Evolutionary conservation across 2,888 invertebrate species (phyloP), one percentile per base, ranked within the genome.

Genomic region (Thymelicus lineola): DNA sequence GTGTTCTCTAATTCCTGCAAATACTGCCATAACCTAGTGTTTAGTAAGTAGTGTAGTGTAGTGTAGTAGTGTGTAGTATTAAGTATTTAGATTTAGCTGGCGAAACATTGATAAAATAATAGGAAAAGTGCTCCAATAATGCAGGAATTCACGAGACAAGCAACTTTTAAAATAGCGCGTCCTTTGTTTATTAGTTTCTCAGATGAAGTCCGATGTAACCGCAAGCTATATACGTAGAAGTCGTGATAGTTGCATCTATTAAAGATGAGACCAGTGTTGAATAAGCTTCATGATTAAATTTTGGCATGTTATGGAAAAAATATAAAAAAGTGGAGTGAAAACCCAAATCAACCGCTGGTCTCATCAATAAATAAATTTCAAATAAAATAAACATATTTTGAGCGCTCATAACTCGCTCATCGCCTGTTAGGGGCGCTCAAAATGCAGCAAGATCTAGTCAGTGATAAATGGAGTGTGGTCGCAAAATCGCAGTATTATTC

Each of bases 1-100:
- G 75, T 82, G 87, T 88, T 88, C 85, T 87, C 86, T 87, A 83
- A 87, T 88, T 88, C 87, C 86, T 86, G 86, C 88, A 84, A 55
- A 80, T 84, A 90, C 89, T 89, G 90, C 88, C 90, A 89, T 90
- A 86, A 76, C 80, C 66, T 87, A 87, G 80, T 80, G 72, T 79
- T 85, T 28, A 28, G 28, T 28, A 85, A 79, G 76, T 89, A 86
- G 83, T n/a, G n/a, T n/a, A n/a, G n/a, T n/a, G n/a, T n/a, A n/a
- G n/a, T n/a, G n/a, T n/a, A n/a, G n/a, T n/a, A n/a, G n/a, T n/a
- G n/a, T n/a, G n/a, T n/a, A n/a, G n/a, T n/a, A 77, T 71, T 88
- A 87, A 86, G 82, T 84, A 67, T 71, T 76, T 77, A 80, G 76
- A 77, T 78, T 79, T 79, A 78, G 78, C 75, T 75, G 76, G 75